Evolutionary conservation across 2,888 invertebrate species (phyloP).

Genomic region (Drosophila mayaguana): DNA sequence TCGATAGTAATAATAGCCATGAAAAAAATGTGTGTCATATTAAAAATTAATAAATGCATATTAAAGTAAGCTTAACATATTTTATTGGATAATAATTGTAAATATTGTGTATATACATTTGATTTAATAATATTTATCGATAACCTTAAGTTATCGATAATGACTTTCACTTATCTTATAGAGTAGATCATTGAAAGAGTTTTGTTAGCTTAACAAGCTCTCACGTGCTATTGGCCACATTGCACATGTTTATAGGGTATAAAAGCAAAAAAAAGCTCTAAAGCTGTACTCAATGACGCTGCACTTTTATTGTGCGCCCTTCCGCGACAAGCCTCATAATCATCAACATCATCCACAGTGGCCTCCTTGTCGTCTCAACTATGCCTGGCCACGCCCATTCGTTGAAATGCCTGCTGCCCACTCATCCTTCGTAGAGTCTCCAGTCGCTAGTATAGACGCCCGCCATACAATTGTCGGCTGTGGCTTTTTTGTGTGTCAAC

Average conservation of each 20-base stretch:
- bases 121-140: background rate
- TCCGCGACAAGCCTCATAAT: slow-evolving; percentile 56
- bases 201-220: background rate
- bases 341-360: slow-evolving; percentile 33
- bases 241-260: slow-evolving; percentile 5
- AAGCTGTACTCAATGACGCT: slow-evolving; percentile 46
- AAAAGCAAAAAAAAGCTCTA: background rate
- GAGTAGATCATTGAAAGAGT: background rate
- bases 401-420: background rate
- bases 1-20: too few relatives aligned
- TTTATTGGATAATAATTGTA: too few relatives aligned
- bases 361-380: slow-evolving; percentile 29
- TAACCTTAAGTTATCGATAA: background rate
- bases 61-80: too few relatives aligned
- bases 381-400: background rate
- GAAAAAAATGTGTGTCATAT: too few relatives aligned
- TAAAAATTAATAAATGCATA: too few relatives aligned
- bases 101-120: too few relatives aligned
- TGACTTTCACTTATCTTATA: background rate
- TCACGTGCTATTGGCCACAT: too few relatives aligned
- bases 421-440: background rate
- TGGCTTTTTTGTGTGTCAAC: slow-evolving; percentile 53
- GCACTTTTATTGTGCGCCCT: slow-evolving; percentile 51
- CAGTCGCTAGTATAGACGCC: slow-evolving; percentile 24
- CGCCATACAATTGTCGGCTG: slow-evolving; percentile 44